These are phyloP conservation scores for Mya arenaria DNA, from an alignment of 1,140 invertebrate genomes.

Conservation along the genomic window DNA sequence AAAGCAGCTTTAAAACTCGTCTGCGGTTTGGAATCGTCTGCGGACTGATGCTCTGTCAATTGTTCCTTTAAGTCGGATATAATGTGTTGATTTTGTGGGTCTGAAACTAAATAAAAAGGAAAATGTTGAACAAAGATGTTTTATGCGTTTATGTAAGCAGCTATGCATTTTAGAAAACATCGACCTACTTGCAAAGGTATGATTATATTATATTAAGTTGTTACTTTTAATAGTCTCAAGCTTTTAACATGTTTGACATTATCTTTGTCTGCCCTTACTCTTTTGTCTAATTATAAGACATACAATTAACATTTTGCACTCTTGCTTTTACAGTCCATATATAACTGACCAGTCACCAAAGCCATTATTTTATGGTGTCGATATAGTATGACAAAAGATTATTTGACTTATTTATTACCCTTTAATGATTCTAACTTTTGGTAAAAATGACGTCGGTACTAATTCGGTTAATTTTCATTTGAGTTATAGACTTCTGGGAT, in stretches of 20 bases:
- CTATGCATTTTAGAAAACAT: not conserved
- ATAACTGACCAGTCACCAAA: too few species aligned
- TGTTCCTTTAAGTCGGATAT: conserved; percentile 34
- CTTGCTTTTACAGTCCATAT: too few species aligned
- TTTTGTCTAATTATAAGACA: not conserved
- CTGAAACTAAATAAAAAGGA: conserved; percentile 1
- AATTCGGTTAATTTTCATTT: too few species aligned
- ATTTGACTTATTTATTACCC: too few species aligned
- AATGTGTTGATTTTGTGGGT: conserved; percentile 15
- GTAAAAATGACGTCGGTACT: too few species aligned
- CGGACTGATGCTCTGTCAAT: not conserved
- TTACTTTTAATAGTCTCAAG: not conserved
- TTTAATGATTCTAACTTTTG: too few species aligned
- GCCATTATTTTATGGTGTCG: too few species aligned
- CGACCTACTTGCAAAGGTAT: not conserved
- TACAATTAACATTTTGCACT: too few species aligned
- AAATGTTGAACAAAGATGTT: not conserved
- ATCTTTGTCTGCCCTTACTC: not conserved
- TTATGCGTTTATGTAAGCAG: not conserved
- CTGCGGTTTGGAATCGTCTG: conserved; percentile 10
- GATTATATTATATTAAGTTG: not conserved
- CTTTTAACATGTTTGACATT: not conserved
- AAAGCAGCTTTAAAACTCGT: conserved; percentile 20
- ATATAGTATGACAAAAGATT: too few species aligned
- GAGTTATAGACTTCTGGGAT: too few species aligned